phyloP scores from a whole-genome alignment of 2,797 vertebrate species.

The Fistularia tabacaria region DNA sequence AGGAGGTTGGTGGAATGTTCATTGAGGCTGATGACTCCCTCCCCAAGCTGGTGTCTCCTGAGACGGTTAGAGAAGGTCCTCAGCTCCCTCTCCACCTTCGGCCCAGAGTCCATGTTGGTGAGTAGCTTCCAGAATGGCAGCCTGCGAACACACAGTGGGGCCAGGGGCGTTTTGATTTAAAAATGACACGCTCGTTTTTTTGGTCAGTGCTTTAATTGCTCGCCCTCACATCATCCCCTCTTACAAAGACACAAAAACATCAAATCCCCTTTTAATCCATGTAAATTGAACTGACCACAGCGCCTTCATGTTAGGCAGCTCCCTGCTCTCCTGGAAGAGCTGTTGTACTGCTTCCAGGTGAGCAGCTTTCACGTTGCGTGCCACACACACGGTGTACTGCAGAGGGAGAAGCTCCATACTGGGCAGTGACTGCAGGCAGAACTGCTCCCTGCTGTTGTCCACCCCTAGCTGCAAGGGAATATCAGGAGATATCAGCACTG shows the following conservation, averaged over 20 bases:
- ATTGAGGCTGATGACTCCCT: slow-evolving; percentile 82
- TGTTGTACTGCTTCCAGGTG: slow-evolving; percentile 68
- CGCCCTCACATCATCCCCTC: not conserved
- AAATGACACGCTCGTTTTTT: not conserved
- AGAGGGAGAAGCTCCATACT: slow-evolving; percentile 72
- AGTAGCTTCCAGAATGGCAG: slow-evolving; percentile 82
- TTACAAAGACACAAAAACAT: not conserved
- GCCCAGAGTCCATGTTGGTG: slow-evolving; percentile 69
- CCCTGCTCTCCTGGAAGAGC: slow-evolving; percentile 56
- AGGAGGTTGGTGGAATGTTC: slow-evolving; percentile 84
- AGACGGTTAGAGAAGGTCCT: slow-evolving; percentile 81
- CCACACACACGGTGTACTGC: slow-evolving; percentile 83
- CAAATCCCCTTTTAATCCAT: not conserved
- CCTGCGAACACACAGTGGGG: slow-evolving; percentile 50
- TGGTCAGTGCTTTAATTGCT: not conserved
- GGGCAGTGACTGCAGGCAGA: slow-evolving; percentile 80
- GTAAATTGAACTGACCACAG: slow-evolving; percentile 70
- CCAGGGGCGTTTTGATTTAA: too few species aligned
- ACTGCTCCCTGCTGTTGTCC: slow-evolving; percentile 74
- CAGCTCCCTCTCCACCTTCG: slow-evolving; percentile 81
- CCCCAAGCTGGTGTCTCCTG: slow-evolving; percentile 77
- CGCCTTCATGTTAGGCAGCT: slow-evolving; percentile 71
- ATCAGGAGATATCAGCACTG: slow-evolving; percentile 76
- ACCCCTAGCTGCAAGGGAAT: slow-evolving; percentile 77
- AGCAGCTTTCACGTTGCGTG: slow-evolving; percentile 69